A percentile compares a stretch with the other conserved stretches of the same genome.
These are phyloP conservation scores for Saguinus midas DNA, from an alignment of 2,113 vertebrate species.

Conservation along the genomic window DNA sequence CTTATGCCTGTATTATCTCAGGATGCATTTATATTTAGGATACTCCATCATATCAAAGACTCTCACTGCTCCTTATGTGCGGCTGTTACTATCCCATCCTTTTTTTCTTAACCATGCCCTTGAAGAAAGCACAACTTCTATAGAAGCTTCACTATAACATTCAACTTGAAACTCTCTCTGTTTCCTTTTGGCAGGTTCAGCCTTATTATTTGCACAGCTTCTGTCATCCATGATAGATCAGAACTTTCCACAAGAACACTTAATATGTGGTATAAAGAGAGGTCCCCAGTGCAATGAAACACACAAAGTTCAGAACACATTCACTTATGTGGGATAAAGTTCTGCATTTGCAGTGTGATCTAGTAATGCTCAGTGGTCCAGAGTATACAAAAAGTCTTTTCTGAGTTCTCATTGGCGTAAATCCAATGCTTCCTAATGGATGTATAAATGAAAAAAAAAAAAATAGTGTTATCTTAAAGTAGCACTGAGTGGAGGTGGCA, in stretches of 20 bases:
- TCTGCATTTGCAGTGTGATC: background rate
- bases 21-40: background rate
- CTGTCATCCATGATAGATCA: background rate
- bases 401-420: background rate
- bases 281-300: background rate
- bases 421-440: background rate
- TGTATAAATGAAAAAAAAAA: background rate
- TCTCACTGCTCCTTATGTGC: background rate
- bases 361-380: background rate
- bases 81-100: background rate
- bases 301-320: background rate
- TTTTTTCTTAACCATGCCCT: background rate
- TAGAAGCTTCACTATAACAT: background rate
- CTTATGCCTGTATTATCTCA: background rate
- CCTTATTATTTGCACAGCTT: background rate
- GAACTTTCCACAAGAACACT: background rate
- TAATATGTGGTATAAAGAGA: background rate
- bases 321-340: background rate
- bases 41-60: background rate
- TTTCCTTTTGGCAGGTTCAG: background rate
- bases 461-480: background rate
- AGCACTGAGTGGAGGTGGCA: background rate
- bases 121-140: background rate
- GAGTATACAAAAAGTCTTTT: background rate
- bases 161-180: background rate